phyloP scores from a whole-genome alignment of 2,888 invertebrate species.

The Ectemnius cavifrons region DNA sequence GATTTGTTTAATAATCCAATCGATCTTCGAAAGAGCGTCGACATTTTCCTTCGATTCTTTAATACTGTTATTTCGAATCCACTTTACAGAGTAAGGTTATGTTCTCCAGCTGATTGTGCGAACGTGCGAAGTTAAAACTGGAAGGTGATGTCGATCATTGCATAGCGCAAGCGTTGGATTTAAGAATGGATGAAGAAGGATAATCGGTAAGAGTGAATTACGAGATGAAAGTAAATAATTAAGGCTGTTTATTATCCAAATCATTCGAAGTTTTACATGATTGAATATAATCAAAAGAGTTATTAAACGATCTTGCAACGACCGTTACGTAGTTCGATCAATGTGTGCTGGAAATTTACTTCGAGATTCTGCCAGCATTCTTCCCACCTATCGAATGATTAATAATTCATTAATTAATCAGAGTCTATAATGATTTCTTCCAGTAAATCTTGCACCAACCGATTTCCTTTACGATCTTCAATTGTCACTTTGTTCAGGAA shows the following conservation, averaged over 20 bases:
- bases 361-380: conserved; percentile 55
- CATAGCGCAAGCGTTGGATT: too few relatives aligned
- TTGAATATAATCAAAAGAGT: not conserved
- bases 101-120: not conserved
- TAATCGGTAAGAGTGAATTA: too few relatives aligned
- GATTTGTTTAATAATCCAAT: conserved; percentile 37
- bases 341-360: conserved; percentile 53
- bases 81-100: conserved; percentile 35
- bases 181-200: too few relatives aligned
- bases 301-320: conserved; percentile 35
- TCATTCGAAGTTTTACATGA: not conserved
- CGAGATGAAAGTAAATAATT: too few relatives aligned
- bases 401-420: not conserved
- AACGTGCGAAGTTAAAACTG: too few relatives aligned
- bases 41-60: conserved; percentile 45
- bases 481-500: conserved; percentile 65
- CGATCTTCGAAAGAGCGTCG: conserved; percentile 44
- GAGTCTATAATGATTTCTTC: not conserved
- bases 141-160: too few relatives aligned
- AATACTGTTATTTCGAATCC: not conserved
- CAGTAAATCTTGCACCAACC: conserved; percentile 49
- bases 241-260: not conserved
- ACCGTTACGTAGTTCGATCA: conserved; percentile 55
- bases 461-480: conserved; percentile 72
- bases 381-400: conserved; percentile 64